Percentiles rank a stretch among this genome's conserved stretches.
These are phyloP conservation scores for Tragelaphus scriptus DNA, from an alignment of 2,113 vertebrate species.

Conservation along the genomic window DNA sequence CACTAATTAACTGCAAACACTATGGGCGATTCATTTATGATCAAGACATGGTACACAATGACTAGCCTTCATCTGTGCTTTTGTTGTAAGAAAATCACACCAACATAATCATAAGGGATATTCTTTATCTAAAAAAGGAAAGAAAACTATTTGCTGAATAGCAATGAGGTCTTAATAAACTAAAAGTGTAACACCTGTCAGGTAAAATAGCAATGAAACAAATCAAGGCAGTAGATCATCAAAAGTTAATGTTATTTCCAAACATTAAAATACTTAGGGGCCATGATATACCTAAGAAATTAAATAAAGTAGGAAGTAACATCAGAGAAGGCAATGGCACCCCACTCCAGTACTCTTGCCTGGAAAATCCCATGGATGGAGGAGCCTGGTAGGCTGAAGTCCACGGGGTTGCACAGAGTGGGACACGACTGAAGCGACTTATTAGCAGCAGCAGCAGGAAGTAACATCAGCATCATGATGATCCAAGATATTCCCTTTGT, in stretches of 20 bases:
- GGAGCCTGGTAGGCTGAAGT: too few species aligned
- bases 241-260: neutral
- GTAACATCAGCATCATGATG: neutral
- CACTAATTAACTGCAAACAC: constrained; percentile 2
- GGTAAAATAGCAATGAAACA: neutral
- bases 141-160: neutral
- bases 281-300: neutral
- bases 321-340: neutral
- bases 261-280: neutral
- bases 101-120: neutral
- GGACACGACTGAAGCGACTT: too few species aligned
- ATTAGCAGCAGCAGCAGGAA: too few species aligned
- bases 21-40: neutral
- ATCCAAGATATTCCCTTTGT: neutral
- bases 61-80: neutral
- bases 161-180: neutral
- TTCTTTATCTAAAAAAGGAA: neutral
- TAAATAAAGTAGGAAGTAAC: neutral
- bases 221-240: neutral
- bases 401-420: too few species aligned
- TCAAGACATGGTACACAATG: neutral
- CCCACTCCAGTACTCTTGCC: too few species aligned
- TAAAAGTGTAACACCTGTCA: neutral
- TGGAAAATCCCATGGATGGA: too few species aligned
- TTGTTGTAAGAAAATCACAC: neutral